A percentile compares a stretch with the other conserved stretches of the same genome.
phyloP scores from a whole-genome alignment of 2,888 invertebrate genomes.

The Plebejus anna region DNA sequence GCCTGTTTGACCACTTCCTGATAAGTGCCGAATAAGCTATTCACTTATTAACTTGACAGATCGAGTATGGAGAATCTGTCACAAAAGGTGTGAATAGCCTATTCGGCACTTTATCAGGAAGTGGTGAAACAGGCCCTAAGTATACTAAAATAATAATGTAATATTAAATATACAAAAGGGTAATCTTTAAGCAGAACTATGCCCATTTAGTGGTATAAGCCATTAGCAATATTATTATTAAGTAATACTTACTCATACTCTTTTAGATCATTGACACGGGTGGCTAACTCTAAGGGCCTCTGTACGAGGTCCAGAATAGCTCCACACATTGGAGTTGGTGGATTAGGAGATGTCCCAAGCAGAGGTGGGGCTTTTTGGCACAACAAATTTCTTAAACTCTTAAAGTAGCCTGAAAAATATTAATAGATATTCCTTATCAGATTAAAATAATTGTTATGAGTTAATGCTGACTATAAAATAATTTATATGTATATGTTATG shows the following conservation, averaged over 20 bases:
- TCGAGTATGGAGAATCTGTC: no score
- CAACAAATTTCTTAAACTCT: constrained; percentile 83
- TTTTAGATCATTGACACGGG: constrained; percentile 54
- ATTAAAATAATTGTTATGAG: neutral
- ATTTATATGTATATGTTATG: neutral
- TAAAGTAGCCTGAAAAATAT: constrained; percentile 83
- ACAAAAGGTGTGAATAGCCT: no score
- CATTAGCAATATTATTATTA: neutral
- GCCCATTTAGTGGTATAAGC: neutral
- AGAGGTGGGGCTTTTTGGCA: constrained; percentile 85
- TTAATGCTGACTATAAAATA: neutral
- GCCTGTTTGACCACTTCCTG: no score
- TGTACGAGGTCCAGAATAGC: constrained; percentile 88
- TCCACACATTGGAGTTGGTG: constrained; percentile 86
- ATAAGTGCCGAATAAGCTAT: no score
- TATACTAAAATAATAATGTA: no score
- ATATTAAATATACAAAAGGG: no score
- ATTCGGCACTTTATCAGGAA: no score
- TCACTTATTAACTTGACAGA: no score
- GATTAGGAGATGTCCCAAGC: constrained; percentile 82
- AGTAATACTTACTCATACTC: constrained; percentile 66
- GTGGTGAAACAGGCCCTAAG: no score
- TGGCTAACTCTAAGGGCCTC: constrained; percentile 84
- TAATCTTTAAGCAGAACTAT: neutral
- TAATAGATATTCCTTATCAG: neutral